Base-by-base conservation (phyloP, 2,113 vertebrate species). In the Phrynosoma blainvillii region DNA sequence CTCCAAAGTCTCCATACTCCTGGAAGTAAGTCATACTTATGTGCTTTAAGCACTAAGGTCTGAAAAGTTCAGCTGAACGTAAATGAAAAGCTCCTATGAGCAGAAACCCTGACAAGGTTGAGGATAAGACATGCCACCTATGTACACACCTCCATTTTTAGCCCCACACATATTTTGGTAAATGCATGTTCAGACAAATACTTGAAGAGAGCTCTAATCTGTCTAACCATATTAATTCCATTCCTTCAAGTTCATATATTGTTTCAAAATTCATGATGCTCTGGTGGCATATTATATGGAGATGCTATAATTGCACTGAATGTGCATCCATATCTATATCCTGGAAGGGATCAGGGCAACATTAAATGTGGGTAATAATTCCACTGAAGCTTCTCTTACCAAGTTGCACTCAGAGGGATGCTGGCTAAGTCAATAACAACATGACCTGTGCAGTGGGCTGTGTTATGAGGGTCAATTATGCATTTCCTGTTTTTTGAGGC, bases 401-500 rank as follows among this genome's bases (percentile, higher is more conserved):
- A 86, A 91, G 59, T 89, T 92, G 91, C 87, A 90, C 84, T 92
- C 82, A 87, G 54, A 36, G 84, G 85, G 92, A 90, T 21, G 71
- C 59, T 88, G 77, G 88, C 91, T 93, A 94, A 92, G 85, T 89
- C 88, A 89, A 75, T 81, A 90, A 92, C 92, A 90, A 92, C 32
- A 88, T 91, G 79, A 8, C 77, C 88, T 92, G 87, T 87, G 71
- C 92, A 90, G 66, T 81, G 90, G 21, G 12, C 68, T 76, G 59
- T 87, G 14, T 90, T 68, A 92, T 91, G 90, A 76, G 71, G 88
- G 82, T 84, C 90, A 90, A n/a, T 92, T 93, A 90, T 89, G 75
- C 85, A 54, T 76, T 90, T 90, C 66, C 86, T 81, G 80, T 93
- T 93, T 89, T 77, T 91, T 93, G 94, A 89, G 66, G 90, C 47